Conservation (phyloP, 2,797 vertebrate species). For the Falco biarmicus region DNA sequence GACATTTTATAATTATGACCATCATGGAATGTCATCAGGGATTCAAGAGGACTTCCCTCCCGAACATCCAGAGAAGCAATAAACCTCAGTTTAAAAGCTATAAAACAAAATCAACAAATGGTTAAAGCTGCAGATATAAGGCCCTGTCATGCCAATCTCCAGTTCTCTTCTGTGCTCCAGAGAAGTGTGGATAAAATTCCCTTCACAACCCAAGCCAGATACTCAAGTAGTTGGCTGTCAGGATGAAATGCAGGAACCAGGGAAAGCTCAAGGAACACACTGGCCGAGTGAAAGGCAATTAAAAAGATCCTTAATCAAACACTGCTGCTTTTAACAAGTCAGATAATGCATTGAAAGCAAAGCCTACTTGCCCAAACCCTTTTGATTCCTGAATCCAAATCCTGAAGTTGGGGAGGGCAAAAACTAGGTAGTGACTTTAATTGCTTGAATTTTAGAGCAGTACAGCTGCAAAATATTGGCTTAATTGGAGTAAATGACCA, state of each 20-base stretch:
- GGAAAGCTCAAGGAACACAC: background rate
- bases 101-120: constrained; percentile 34
- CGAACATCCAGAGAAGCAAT: constrained; percentile 50
- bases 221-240: background rate
- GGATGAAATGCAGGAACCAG: background rate
- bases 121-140: background rate
- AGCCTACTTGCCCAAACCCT: background rate
- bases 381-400: background rate
- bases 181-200: background rate
- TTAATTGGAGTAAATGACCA: background rate
- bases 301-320: constrained; percentile 46
- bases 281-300: constrained; percentile 21
- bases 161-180: background rate
- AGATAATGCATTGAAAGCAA: constrained; percentile 4
- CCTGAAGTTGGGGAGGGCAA: background rate
- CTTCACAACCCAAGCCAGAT: background rate
- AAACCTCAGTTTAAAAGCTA: constrained; percentile 49
- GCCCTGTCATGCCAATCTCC: background rate
- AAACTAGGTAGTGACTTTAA: background rate
- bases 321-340: background rate
- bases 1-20: constrained; percentile 53
- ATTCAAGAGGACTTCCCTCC: constrained; percentile 40
- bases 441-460: background rate
- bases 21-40: constrained; percentile 37
- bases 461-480: constrained; percentile 3